phyloP scores from a whole-genome alignment of 1,140 invertebrate genomes.

The Dysdera silvatica region DNA sequence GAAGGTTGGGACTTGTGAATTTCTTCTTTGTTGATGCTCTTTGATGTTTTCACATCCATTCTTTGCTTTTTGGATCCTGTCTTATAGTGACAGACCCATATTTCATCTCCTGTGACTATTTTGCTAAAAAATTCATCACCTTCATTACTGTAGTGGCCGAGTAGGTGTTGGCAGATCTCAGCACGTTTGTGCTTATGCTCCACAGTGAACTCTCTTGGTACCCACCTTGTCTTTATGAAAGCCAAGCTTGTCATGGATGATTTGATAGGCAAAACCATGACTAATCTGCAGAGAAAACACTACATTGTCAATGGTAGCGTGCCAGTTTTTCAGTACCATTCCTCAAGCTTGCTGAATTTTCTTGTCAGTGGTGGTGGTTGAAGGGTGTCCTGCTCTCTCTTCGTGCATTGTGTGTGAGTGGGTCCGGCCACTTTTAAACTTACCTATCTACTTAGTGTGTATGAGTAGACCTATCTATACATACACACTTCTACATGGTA shows the following conservation, averaged over 20 bases:
- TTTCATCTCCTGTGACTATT: not conserved
- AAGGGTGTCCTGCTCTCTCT: too few species aligned
- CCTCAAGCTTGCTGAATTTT: too few species aligned
- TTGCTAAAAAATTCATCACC: not conserved
- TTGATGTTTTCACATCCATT: not conserved
- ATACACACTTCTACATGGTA: too few species aligned
- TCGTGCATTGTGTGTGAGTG: too few species aligned
- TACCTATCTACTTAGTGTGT: too few species aligned
- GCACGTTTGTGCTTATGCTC: not conserved
- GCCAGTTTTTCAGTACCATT: not conserved
- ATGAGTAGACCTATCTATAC: too few species aligned
- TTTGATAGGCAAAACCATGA: not conserved
- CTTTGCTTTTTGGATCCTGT: not conserved
- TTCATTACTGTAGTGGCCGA: not conserved
- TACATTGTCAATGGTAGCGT: not conserved
- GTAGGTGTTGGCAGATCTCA: not conserved
- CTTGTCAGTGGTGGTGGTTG: too few species aligned
- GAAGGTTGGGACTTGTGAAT: not conserved
- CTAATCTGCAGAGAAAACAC: not conserved
- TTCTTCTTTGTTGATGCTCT: not conserved
- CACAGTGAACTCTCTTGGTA: not conserved
- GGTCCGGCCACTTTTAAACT: too few species aligned
- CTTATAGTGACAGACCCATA: not conserved
- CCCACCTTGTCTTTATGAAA: conserved; percentile 1
- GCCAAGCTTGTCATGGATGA: not conserved